Evolutionary conservation across 2,797 vertebrate species (phyloP).

Genomic region (Saguinus oedipus): DNA sequence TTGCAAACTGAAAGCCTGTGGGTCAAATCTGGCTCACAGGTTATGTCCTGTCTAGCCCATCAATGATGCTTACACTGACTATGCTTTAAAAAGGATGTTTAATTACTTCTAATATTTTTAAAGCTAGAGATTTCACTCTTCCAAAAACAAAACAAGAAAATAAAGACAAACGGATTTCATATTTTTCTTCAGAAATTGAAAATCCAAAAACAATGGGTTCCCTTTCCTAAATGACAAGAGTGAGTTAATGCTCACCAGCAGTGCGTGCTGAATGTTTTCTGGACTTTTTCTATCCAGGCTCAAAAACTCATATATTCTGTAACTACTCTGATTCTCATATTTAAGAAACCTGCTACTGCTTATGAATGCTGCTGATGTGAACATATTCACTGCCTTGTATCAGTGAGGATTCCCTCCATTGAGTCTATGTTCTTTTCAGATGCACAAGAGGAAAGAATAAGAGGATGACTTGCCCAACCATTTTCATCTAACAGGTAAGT

Average conservation of each 20-base stretch:
- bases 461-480: not conserved
- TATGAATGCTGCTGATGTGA: not conserved
- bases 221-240: not conserved
- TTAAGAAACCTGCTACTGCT: not conserved
- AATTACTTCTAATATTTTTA: not conserved
- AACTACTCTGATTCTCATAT: not conserved
- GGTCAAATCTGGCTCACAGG: not conserved
- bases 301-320: not conserved
- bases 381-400: no score
- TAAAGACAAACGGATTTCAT: not conserved
- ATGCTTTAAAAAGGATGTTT: not conserved
- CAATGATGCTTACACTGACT: not conserved
- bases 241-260: rapidly evolving
- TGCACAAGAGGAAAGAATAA: not conserved
- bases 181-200: not conserved
- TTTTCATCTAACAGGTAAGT: not conserved
- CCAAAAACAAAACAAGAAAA: not conserved
- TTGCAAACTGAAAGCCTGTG: not conserved
- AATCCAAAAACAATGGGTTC: not conserved
- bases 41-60: no score
- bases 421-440: not conserved
- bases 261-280: rapidly evolving
- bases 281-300: not conserved
- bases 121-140: not conserved
- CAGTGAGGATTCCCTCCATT: no score